These are phyloP conservation scores for Cyclina sinensis DNA, from an alignment of 1,140 invertebrate species.

Conservation along the genomic window DNA sequence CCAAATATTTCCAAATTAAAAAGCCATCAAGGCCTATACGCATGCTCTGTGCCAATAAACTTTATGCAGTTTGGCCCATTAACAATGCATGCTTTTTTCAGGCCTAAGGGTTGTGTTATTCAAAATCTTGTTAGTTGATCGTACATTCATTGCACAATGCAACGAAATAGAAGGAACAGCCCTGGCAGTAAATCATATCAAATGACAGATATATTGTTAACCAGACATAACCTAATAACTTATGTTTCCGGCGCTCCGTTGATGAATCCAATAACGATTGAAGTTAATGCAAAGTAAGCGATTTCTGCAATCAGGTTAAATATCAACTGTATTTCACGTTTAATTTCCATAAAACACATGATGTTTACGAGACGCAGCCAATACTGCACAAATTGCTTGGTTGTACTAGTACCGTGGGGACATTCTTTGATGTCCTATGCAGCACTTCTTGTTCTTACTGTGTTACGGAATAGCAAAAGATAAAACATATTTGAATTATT, in stretches of 20 bases:
- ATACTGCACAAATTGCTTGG: too few relatives aligned
- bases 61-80: slow-evolving; percentile 26
- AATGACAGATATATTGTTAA: slow-evolving; percentile 36
- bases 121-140: slow-evolving; percentile 3
- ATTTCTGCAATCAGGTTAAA: not conserved
- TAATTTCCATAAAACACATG: not conserved
- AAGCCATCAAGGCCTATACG: slow-evolving; percentile 9
- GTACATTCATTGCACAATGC: not conserved
- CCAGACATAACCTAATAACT: slow-evolving; percentile 16
- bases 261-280: not conserved
- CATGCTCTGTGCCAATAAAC: not conserved
- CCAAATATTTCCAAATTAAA: slow-evolving; percentile 36
- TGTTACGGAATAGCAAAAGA: too few relatives aligned
- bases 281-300: not conserved
- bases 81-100: slow-evolving; percentile 2
- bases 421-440: not conserved
- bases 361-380: too few relatives aligned
- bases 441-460: not conserved
- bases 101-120: not conserved
- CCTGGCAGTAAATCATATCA: not conserved
- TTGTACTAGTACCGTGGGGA: too few relatives aligned
- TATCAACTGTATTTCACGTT: not conserved
- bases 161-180: not conserved
- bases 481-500: too few relatives aligned
- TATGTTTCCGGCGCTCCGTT: slow-evolving; percentile 14